Percentiles rank a stretch among this genome's conserved stretches.
Evolutionary conservation across 1,140 invertebrate species (phyloP).

Genomic region (Gonioctena quinquepunctata): DNA sequence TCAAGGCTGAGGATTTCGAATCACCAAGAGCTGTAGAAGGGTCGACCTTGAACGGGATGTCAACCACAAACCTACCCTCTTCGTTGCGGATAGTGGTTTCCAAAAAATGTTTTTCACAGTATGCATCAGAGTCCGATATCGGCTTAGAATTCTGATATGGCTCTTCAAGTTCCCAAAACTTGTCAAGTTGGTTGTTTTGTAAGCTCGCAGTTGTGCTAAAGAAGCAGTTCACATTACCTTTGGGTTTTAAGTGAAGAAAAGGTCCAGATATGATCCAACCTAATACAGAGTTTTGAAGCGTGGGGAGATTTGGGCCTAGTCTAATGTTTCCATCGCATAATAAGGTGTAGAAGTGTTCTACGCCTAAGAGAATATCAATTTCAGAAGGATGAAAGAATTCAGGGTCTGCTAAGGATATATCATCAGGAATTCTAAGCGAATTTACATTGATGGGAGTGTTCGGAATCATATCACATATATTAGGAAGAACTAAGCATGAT

Average conservation of each 20-base stretch:
- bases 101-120: constrained; percentile 43
- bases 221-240: background rate
- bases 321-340: constrained; percentile 35
- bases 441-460: no score
- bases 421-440: no score
- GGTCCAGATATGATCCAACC: constrained; percentile 46
- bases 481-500: no score
- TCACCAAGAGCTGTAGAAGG: constrained; percentile 38
- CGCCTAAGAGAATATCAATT: constrained; percentile 42
- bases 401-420: constrained; percentile 39
- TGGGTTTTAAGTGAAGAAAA: background rate
- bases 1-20: constrained; percentile 41
- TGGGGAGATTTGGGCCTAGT: constrained; percentile 33
- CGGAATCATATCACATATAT: no score
- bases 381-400: constrained; percentile 25
- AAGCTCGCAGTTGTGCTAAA: constrained; percentile 1
- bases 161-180: constrained; percentile 49
- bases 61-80: constrained; percentile 46
- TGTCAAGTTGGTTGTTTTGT: constrained; percentile 20
- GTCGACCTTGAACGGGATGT: constrained; percentile 43
- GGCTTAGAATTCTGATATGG: constrained; percentile 14
- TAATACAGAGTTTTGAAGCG: constrained; percentile 46
- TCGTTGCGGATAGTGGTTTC: constrained; percentile 29
- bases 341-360: constrained; percentile 30
- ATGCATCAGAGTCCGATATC: constrained; percentile 40